Evolutionary conservation across 1,140 invertebrate genomes (phyloP), one percentile per base, ranked within the genome.

Genomic region (Colletes latitarsis): DNA sequence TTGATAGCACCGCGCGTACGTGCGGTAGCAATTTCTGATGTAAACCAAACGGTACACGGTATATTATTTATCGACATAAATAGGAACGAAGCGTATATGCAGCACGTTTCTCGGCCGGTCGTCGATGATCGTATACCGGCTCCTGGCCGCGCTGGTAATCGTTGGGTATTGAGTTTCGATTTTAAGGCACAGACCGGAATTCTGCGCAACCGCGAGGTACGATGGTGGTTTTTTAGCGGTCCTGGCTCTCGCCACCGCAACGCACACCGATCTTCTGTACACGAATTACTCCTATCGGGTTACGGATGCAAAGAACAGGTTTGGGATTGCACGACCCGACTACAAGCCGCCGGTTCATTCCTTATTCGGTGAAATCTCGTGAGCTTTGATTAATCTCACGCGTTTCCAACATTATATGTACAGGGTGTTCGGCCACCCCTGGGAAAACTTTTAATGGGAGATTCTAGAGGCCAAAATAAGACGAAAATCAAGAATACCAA

Each of bases 221-320:
- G 46, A 30, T 30, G 2, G 21, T 67, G 71, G 68, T 82, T 86
- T 72, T 71, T 30, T 62, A 55, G 21, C 39, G 43, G 41, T 62
- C 30, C 62, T 68, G 77, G 53, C 66, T 82, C 62, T 82, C 52
- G 30, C 52, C 64, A 77, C 41, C 64, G 68, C 80, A 19, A 58
- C 66, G 30, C 49, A 39, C 19, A 62, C 58, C 77, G 75, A 84
- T 82, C 74, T 71, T 63, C 57, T n/a, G 30, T 52, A n/a, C 69
- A 68, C 75, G 83, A 86, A 79, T 86, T 76, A 39, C 46, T 67
- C 64, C 43, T 64, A 73, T 86, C 76, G 49, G 46, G 68, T 86
- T 86, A 80, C 84, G 68, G 41, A 80, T 72, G 46, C 60, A 30
- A 58, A 71, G 70, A 86, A 86, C 84, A 60, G 84, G 85, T 86